Evolutionary conservation across 1,140 invertebrate species (phyloP).

Genomic region (Drosophila auraria): DNA sequence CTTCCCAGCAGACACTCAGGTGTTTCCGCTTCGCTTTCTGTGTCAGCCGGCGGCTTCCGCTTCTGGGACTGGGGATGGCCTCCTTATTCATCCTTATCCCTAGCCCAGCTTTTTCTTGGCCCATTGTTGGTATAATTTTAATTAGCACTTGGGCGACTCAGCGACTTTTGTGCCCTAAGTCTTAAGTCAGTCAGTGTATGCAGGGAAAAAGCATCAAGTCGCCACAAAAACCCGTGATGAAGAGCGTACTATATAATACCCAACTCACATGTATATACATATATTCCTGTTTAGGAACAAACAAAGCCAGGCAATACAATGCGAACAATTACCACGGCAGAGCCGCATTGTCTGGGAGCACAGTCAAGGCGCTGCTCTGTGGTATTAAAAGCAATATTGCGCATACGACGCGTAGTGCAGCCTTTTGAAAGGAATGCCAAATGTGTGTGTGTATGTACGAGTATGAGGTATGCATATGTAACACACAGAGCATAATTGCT

Average conservation of each 20-base stretch:
- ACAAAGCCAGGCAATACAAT: constrained; percentile 58
- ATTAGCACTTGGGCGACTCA: constrained; percentile 63
- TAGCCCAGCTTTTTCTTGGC: constrained; percentile 5
- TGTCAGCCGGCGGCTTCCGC: constrained; percentile 50
- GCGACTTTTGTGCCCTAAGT: constrained; percentile 35
- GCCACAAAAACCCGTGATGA: constrained; percentile 26
- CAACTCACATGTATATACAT: constrained; percentile 5
- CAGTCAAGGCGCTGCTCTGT: constrained; percentile 10
- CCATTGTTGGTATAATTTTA: constrained; percentile 73
- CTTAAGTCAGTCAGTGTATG: constrained; percentile 15
- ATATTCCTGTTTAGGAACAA: constrained; percentile 21
- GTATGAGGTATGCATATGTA: constrained; percentile 20
- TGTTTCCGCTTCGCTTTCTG: constrained; percentile 59
- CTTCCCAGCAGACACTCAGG: constrained; percentile 25
- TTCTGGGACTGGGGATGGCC: not conserved
- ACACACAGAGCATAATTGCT: constrained; percentile 61
- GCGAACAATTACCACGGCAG: constrained; percentile 39
- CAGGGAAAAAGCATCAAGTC: constrained; percentile 19
- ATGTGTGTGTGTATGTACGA: not conserved
- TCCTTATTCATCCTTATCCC: not conserved
- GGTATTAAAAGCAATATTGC: constrained; percentile 25
- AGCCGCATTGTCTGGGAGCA: constrained; percentile 49
- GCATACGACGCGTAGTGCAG: constrained; percentile 57
- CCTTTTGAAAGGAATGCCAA: constrained; percentile 41
- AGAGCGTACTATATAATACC: not conserved